These are phyloP conservation scores for Liodrosophila aerea DNA, from an alignment of 2,888 invertebrate species.

Conservation along the genomic window DNA sequence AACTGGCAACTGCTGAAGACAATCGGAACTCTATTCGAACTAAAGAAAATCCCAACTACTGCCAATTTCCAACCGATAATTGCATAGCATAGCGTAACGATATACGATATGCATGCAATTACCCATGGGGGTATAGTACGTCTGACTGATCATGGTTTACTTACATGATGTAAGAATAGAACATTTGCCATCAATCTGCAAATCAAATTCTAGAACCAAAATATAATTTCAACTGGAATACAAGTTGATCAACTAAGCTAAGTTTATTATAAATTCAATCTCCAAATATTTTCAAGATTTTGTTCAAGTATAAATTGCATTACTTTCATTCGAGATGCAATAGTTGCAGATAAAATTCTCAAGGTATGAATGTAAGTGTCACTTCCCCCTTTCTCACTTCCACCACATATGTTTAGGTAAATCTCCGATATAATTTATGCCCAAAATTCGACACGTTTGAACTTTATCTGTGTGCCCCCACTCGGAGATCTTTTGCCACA, in stretches of 20 bases:
- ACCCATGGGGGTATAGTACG: too few species aligned
- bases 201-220: neutral
- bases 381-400: neutral
- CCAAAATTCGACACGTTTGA: constrained; percentile 30
- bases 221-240: too few species aligned
- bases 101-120: too few species aligned
- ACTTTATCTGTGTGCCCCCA: constrained; percentile 39
- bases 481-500: constrained; percentile 20
- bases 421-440: constrained; percentile 33
- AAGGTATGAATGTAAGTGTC: too few species aligned
- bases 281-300: too few species aligned
- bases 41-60: constrained; percentile 24
- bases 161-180: constrained; percentile 27
- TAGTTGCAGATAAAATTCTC: too few species aligned
- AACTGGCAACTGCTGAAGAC: constrained; percentile 12
- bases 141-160: too few species aligned
- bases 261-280: too few species aligned
- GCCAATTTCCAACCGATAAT: constrained; percentile 40
- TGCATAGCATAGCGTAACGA: constrained; percentile 27
- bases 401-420: constrained; percentile 1
- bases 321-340: too few species aligned
- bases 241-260: too few species aligned
- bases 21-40: constrained; percentile 29
- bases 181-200: constrained; percentile 9
- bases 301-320: too few species aligned